Conservation (phyloP, 2,888 invertebrate genomes). For the Leptopilina drosophilae region DNA sequence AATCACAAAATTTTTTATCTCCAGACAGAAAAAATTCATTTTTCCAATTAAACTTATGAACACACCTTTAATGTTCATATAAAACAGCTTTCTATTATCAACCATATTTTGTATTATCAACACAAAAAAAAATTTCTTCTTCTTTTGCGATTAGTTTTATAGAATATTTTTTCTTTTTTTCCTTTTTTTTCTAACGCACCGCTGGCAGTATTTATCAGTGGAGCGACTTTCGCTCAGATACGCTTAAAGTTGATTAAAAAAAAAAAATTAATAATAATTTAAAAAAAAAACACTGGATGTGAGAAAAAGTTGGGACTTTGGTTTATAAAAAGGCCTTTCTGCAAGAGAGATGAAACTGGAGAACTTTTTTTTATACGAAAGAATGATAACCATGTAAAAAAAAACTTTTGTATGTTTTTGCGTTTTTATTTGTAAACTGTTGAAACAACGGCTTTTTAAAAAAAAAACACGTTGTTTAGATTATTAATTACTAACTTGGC, state of each 20-base stretch:
- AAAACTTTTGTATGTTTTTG: slow-evolving; percentile 30
- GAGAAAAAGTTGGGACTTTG: slow-evolving; percentile 27
- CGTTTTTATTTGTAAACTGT: slow-evolving; percentile 22
- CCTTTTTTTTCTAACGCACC: slow-evolving; percentile 33
- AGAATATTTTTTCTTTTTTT: no score
- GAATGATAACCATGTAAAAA: not conserved
- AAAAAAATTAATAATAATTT: not conserved
- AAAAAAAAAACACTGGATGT: not conserved
- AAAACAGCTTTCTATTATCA: not conserved
- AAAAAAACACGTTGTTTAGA: slow-evolving; percentile 17
- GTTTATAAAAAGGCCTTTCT: not conserved
- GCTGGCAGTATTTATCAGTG: slow-evolving; percentile 41
- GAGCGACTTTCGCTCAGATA: slow-evolving; percentile 40
- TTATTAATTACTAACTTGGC: slow-evolving; percentile 10
- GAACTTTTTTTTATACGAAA: slow-evolving; percentile 32
- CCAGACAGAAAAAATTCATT: no score
- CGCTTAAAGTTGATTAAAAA: slow-evolving; percentile 20
- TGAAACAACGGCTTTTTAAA: slow-evolving; percentile 1
- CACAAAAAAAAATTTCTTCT: no score
- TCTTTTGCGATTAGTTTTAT: slow-evolving; percentile 9
- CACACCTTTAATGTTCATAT: no score
- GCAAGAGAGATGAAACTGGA: not conserved
- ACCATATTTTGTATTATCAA: not conserved
- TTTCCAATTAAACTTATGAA: no score
- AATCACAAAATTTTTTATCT: no score